A percentile compares a stretch with the other conserved stretches of the same genome.
These are phyloP conservation scores for Hyla sarda DNA, from an alignment of 2,113 vertebrate species.

Conservation along the genomic window DNA sequence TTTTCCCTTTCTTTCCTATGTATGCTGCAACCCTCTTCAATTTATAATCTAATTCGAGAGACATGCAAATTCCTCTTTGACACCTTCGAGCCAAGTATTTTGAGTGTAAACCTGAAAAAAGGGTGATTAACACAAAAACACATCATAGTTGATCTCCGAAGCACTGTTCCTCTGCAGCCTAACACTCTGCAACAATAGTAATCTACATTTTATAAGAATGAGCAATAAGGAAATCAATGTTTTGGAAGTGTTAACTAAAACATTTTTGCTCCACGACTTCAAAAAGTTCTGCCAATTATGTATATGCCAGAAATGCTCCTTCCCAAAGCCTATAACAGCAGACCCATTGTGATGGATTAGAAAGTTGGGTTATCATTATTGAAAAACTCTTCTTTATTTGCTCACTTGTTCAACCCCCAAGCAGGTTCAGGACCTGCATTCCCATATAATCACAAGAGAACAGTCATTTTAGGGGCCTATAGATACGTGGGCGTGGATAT, in stretches of 20 bases:
- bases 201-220: background rate
- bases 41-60: slow-evolving; percentile 7
- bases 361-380: background rate
- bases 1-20: background rate
- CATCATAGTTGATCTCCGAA: background rate
- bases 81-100: slow-evolving; percentile 18
- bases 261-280: background rate
- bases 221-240: slow-evolving; percentile 29
- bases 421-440: slow-evolving; percentile 16
- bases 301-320: background rate
- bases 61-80: slow-evolving; percentile 29
- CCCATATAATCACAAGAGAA: slow-evolving; percentile 35
- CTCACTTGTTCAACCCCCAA: background rate
- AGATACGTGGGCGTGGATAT: slow-evolving; percentile 16
- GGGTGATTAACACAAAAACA: slow-evolving; percentile 27
- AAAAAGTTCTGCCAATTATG: background rate
- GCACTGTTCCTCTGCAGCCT: slow-evolving; percentile 17
- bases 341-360: background rate
- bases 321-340: background rate
- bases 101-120: slow-evolving; percentile 16
- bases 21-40: background rate
- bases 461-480: slow-evolving; percentile 32
- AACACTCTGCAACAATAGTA: slow-evolving; percentile 4
- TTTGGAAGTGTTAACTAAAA: slow-evolving; percentile 37
- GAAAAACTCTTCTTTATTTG: background rate